phyloP scores from a whole-genome alignment of 1,140 invertebrate genomes.

The Anastrepha ludens region DNA sequence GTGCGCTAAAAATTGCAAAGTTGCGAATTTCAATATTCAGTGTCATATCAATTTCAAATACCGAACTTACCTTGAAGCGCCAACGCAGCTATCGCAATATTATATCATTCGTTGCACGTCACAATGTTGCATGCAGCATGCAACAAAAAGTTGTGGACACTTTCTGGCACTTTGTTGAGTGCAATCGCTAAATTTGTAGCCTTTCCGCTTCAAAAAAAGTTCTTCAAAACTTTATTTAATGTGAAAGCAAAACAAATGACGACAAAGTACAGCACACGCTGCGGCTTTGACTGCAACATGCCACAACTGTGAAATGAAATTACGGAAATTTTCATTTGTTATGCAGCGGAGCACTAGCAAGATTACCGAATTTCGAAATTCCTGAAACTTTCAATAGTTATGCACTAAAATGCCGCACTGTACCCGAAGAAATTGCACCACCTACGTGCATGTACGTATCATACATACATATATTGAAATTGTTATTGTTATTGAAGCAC shows the following conservation, averaged over 20 bases:
- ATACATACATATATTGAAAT: background rate
- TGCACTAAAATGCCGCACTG: background rate
- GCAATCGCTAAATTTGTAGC: background rate
- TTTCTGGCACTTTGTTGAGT: slow-evolving; percentile 43
- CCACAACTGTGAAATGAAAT: background rate
- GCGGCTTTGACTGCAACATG: background rate
- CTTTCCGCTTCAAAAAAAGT: background rate
- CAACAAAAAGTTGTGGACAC: slow-evolving; percentile 23
- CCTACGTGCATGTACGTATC: background rate
- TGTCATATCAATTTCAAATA: slow-evolving; percentile 32
- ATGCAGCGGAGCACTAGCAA: background rate
- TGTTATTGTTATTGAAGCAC: background rate
- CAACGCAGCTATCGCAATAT: slow-evolving; percentile 14
- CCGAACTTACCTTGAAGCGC: slow-evolving; percentile 3
- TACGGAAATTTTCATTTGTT: background rate
- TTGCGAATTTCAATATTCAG: slow-evolving; percentile 3
- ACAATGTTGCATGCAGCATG: background rate
- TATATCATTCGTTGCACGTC: slow-evolving; percentile 11
- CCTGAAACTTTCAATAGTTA: background rate
- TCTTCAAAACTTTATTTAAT: slow-evolving; percentile 10
- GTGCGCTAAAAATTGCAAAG: too few relatives aligned
- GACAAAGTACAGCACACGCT: background rate
- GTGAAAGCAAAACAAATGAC: background rate
- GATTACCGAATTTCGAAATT: background rate
- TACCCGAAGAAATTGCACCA: background rate